Conservation (phyloP, 2,113 vertebrate species). For the Excalfactoria chinensis region DNA sequence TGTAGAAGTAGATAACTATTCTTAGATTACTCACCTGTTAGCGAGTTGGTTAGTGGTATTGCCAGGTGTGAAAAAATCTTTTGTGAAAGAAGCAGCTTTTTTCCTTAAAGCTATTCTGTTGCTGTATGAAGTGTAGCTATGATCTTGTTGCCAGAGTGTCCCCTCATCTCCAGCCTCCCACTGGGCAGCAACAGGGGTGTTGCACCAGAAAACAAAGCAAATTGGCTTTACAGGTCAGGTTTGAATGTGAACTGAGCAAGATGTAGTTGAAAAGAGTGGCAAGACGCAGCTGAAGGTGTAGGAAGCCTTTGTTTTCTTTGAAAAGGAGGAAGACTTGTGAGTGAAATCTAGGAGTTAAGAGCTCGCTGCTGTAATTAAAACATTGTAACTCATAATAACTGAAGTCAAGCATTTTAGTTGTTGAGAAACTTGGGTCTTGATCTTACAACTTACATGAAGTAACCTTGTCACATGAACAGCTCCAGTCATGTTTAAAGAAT, state of each 20-base stretch:
- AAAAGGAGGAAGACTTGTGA: background rate
- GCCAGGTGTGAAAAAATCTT: background rate
- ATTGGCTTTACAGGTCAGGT: background rate
- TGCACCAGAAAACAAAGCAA: background rate
- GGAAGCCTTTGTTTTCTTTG: background rate
- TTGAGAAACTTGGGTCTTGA: no score
- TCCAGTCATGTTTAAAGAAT: no score
- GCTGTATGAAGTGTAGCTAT: background rate
- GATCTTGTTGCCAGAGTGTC: background rate
- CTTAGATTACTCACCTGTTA: background rate
- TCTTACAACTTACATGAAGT: no score
- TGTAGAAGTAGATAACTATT: background rate
- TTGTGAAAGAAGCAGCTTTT: background rate
- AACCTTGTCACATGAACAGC: no score
- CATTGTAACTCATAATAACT: no score
- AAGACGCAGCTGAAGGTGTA: background rate
- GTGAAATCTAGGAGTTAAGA: background rate
- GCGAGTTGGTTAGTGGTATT: background rate
- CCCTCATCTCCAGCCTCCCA: background rate
- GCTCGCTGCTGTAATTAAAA: no score
- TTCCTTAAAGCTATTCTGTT: background rate
- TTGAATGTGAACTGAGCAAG: background rate
- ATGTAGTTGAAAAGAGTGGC: background rate
- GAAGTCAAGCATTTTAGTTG: no score
- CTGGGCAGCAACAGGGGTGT: background rate